Base-by-base conservation (phyloP, 2,888 invertebrate genomes). In the Hirtodrosophila cameraria region DNA sequence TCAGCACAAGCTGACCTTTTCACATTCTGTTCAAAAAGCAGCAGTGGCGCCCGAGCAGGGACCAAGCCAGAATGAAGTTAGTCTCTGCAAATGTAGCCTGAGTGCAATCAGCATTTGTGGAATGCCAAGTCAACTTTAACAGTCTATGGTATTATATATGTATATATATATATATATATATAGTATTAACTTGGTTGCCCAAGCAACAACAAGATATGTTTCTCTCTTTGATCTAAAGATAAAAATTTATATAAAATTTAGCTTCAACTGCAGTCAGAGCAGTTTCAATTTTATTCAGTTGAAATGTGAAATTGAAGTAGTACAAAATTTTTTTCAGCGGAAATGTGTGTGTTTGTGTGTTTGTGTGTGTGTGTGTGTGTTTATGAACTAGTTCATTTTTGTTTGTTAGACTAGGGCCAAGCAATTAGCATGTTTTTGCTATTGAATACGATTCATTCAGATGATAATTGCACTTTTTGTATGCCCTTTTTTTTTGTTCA, bases 1-100 rank as follows among this genome's bases (percentile, higher is more conserved):
- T 50, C 68, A 69, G 38, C 64, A 35, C 27, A 57, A 36, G 52
- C 35, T 69, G 53, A 69, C 69, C 70, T 69, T 54, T 64, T 46
- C 11, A n/a, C n/a, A n/a, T n/a, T n/a, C n/a, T 20, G 13, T 33
- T n/a, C n/a, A n/a, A n/a, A 20, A 15, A 15, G 7, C 4, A 23
- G 4, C n/a, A 12, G 31, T 20, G 15, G 53, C 30, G 31, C 43
- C 36, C 35, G 35, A 36, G 7, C 41, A 42, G 42, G 42, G 54
- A 53, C 46, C 36, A 53, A 35, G 15, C 35, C 35, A 42, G 8
- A 35, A 52, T n/a, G 25, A 42, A 35, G 59, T 46, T 50, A 52
- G 48, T 11, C n/a, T n/a, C 28, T 11, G 28, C 58, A 38, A 28
- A 31, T 45, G 43, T 18, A 38, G 31, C 16, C 16, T 35, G 20